Evolutionary conservation across 2,888 invertebrate genomes (phyloP), one percentile per base, ranked within the genome.

Genomic region (Halocaridina rubra): DNA sequence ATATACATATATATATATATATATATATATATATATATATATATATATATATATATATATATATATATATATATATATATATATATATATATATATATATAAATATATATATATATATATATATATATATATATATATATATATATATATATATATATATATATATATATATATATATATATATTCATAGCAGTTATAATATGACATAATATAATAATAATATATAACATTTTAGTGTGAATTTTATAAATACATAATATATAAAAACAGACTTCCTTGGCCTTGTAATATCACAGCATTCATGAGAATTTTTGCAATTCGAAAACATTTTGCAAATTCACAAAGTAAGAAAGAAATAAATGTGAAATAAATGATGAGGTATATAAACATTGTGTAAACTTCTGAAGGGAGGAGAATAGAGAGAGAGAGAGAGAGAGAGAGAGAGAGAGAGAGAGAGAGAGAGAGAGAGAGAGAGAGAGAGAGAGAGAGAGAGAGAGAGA

Each of bases 111-210:
- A 67, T 24, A 67, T 24, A 67, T 24, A 67, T 1, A 67, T 4
- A 64, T 19, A 64, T 1, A 22, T 1, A 64, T 1, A 64, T 7
- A 0, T 7, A 22, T 64, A 22, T 19, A 64, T 22, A 19, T 64
- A 3, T 64, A 64, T 22, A 3, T 22, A 22, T 67, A 67, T 67
- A 24, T 24, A 24, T 67, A 67, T 67, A 24, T 67, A 67, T 67
- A 67, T 67, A 67, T 67, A 67, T 67, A 67, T 67, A 67, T 29
- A 29, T 67, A 67, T 67, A 24, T 24, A 24, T 67, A 67, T 67
- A 67, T 24, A 24, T 67, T 8, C 16, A 24, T 67, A 67, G 16
- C 3, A 16, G 19, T 57, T n/a, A n/a, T n/a, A n/a, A n/a, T n/a
- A n/a, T n/a, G n/a, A n/a, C n/a, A n/a, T n/a, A n/a, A n/a, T n/a